Evolutionary conservation across 2,888 invertebrate genomes (phyloP), one percentile per base, ranked within the genome.

Genomic region (Electrophaes corylata): DNA sequence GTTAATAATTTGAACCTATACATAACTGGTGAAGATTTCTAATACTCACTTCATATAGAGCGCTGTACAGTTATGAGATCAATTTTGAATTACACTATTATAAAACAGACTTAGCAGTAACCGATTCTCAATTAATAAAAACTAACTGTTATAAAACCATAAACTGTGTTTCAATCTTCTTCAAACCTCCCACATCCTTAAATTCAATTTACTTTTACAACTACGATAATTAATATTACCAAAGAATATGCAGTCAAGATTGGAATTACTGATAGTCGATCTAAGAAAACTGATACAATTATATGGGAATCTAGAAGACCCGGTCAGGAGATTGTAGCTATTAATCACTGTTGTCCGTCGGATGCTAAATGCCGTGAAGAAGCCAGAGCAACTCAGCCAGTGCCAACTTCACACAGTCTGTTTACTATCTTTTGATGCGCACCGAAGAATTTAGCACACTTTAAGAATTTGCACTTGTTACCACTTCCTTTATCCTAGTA

Each of bases 241-340:
- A 70, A 73, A 72, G 73, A 72, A 73, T 72, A 70, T 70, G 71
- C 66, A 70, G 72, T 70, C 62, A 65, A 70, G 72, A 77, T 76
- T 70, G 62, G 75, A 73, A 70, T 73, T 71, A 68, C 65, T 64
- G 76, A 79, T 79, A 78, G 72, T 65, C 68, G 67, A 45, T 31
- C 43, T 70, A 78, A 81, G 81, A 79, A 79, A 83, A 77, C 79
- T 71, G 82, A 79, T 83, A 83, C 82, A 83, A 84, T 86, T 84
- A 83, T 72, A 78, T 68, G 73, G 77, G 84, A 80, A 86, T 84
- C 79, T 80, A 84, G 81, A 84, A 73, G 83, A 81, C 77, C 79
- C 72, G 81, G 83, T 83, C 80, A 84, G 71, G 77, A 75, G 72
- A 79, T 77, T 81, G 77, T 77, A 74, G 75, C 77, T 76, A 79